Base-by-base conservation (phyloP, 2,888 invertebrate genomes). In the Drosophila greeni region DNA sequence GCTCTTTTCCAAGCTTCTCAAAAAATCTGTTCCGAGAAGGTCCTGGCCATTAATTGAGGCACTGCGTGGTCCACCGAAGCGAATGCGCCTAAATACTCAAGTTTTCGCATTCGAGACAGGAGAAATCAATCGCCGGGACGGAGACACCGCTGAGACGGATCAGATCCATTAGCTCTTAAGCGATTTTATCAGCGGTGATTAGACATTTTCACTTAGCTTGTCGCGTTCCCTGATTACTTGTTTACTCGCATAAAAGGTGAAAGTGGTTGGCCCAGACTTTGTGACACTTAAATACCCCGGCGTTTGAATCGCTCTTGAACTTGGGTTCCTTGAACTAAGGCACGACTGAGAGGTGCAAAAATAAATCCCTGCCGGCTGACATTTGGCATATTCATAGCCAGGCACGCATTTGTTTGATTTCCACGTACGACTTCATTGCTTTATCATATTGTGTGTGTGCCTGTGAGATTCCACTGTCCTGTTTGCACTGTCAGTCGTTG, bases 301-400 rank as follows among this genome's bases (percentile, higher is more conserved):
- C 12, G 48, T 16, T 23, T 5, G 6, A 23, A 33, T 48, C 36
- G 31, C 20, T 62, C 54, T 61, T 82, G 78, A 78, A 82, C 83
- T 61, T 59, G 24, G 56, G 78, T 65, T 71, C 56, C 62, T 71
- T 82, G 81, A 82, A 80, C 78, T 37, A 73, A 73, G 75, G 24
- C 51, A n/a, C 14, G 34, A 45, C 31, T 9, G 12, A n/a, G 23
- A 34, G 40, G 31, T 54, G 31, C 45, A 29, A 48, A 58, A 51
- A 57, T 36, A 57, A 52, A 58, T 53, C 49, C 24, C 48, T 26
- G 48, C 20, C 36, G 43, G 45, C 68, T 61, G 51, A 53, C 67
- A 55, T 71, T 58, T 65, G 49, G 42, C 59, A 60, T 53, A 31
- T 40, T 48, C 52, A 67, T 53, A 33, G 16, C 65, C 66, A 18